Evolutionary conservation across 2,113 vertebrate genomes (phyloP), one percentile per base, ranked within the genome.

Genomic region (Malurus melanocephalus): DNA sequence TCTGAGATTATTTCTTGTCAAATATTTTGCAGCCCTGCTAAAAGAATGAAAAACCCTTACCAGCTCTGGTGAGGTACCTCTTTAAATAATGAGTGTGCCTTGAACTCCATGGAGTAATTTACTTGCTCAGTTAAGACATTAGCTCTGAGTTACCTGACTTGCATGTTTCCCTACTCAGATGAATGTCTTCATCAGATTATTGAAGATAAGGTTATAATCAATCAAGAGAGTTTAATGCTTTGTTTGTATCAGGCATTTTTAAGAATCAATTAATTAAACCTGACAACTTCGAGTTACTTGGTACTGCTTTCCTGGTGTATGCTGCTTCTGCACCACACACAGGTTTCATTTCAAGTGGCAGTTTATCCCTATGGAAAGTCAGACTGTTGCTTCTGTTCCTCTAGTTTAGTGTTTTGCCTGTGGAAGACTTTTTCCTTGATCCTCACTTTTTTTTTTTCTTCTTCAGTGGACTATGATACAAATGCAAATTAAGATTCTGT

Each of bases 101-200:
- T 52, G 27, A n/a, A 46, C 38, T 72, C 21, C 27, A n/a, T 19
- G 5, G 3, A 73, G 46, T 46, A 72, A 51, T 24, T 68, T 84
- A 48, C 5, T 85, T 91, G 45, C 66, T 80, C 69, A 23, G 64
- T 89, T 71, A 82, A 75, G 55, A 53, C 27, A 65, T 64, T 42
- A 16, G 23, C 89, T 95, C 76, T 66, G 56, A 79, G 28, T 84
- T 88, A 40, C 26, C 27, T 1, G 9, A 56, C 26, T 64, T 74
- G 32, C 2, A 0, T 21, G 19, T 92, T 92, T 90, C 40, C 16
- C 49, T 40, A 5, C 49, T 82, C 40, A 56, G 19, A 73, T 84
- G 35, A 78, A 74, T 42, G 33, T 81, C 52, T 83, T 85, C 21
- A 56, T 72, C 53, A 52, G 61, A 32, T 46, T 60, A 8, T 38